Base-by-base conservation (phyloP, 2,888 invertebrate species). In the Gisinianus flammeolus region DNA sequence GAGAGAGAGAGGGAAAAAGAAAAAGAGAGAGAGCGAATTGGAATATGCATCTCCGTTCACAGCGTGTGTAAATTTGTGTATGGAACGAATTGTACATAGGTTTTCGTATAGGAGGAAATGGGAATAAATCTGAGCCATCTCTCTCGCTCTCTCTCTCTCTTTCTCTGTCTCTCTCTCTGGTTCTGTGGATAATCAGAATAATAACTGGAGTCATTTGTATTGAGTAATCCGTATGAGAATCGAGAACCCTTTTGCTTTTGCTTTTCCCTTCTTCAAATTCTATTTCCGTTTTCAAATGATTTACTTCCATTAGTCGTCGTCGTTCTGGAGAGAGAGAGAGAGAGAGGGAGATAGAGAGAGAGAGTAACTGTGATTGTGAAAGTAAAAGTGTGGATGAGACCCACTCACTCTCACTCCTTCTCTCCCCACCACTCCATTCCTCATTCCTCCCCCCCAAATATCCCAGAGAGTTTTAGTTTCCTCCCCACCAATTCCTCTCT, bases 241-340 rank as follows among this genome's bases (percentile, higher is more conserved):
- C n/a, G n/a, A 44, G 16, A 6, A 44, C 44, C 19, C 44, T 6
- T 19, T 44, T 44, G 3, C 19, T 2, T 44, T 2, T 44, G 12
- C 44, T 44, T 12, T 44, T 12, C 6, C 6, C 44, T 44, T 31
- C 52, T 73, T 79, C 70, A 68, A 77, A 73, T 77, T 77, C 79
- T 75, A 74, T 79, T 79, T 79, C 79, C 79, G 77, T 74, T 79
- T 64, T 70, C 64, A 72, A 73, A 79, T 79, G 77, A 77, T 79
- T 77, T 77, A 79, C 79, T 74, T 77, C 62, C 70, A 77, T 73
- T 72, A 72, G 62, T 56, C 22, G 70, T 35, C 76, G n/a, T n/a
- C 33, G 35, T 69, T 24, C n/a, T 22, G 26, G 64, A 64, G 8
- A n/a, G 3, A 16, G 30, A 64, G 24, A 22, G 26, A 58, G 62